phyloP scores from a whole-genome alignment of 2,113 vertebrate genomes.

The Onychostruthus taczanowskii region DNA sequence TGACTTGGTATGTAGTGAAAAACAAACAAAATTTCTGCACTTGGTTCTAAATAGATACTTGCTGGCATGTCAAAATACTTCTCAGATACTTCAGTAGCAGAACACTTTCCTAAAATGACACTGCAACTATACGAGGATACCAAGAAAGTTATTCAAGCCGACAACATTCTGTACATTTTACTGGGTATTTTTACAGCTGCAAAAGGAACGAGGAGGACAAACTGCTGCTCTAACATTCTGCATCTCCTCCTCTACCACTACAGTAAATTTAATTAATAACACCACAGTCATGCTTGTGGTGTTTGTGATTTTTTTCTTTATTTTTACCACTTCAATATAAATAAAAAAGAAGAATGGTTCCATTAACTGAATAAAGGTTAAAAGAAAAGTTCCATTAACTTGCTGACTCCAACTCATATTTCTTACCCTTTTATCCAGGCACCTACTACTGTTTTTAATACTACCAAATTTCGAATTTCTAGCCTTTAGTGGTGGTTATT shows the following conservation, averaged over 20 bases:
- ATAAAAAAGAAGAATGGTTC: background rate
- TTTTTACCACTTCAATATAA: background rate
- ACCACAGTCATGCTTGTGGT: background rate
- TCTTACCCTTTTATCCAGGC: background rate
- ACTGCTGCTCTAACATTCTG: background rate
- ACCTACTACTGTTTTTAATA: background rate
- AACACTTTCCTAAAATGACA: background rate
- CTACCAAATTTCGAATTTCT: background rate
- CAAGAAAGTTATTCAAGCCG: background rate
- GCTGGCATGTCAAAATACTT: background rate
- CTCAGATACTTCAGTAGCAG: background rate
- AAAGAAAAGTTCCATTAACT: background rate
- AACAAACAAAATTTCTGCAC: background rate
- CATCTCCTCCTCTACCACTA: background rate
- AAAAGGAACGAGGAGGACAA: background rate
- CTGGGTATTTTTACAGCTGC: constrained; percentile 48
- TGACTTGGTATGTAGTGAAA: background rate
- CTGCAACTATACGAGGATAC: background rate
- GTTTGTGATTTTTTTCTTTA: background rate
- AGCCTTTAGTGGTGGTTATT: background rate
- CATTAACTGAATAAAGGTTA: background rate
- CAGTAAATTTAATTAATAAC: constrained; percentile 7
- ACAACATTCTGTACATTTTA: constrained; percentile 8
- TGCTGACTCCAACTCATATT: background rate
- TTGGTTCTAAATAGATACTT: background rate